Evolutionary conservation across 1,140 invertebrate species (phyloP).

Genomic region (Trachelipus rathkii): DNA sequence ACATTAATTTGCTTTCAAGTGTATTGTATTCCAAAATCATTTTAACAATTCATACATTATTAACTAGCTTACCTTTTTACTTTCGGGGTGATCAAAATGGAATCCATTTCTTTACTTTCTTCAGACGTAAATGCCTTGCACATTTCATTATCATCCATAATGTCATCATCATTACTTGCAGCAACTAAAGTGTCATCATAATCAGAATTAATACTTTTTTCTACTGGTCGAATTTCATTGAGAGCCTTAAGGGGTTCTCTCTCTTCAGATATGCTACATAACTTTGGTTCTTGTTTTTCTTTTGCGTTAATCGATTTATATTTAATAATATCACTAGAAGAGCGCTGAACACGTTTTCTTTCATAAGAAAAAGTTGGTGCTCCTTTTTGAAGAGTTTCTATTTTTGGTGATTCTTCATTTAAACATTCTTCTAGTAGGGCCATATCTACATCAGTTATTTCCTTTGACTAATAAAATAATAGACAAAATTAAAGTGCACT

Average conservation of each 20-base stretch:
- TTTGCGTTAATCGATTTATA: background rate
- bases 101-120: too few relatives aligned
- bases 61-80: too few relatives aligned
- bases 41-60: too few relatives aligned
- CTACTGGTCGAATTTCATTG: background rate
- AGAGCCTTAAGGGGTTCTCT: background rate
- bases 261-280: background rate
- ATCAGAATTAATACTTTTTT: too few relatives aligned
- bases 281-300: background rate
- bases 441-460: background rate
- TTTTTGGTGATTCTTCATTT: slow-evolving; percentile 24
- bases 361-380: background rate
- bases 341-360: background rate
- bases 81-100: too few relatives aligned
- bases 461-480: background rate
- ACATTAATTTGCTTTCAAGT: too few relatives aligned
- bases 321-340: background rate
- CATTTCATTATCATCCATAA: too few relatives aligned
- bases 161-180: too few relatives aligned
- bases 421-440: slow-evolving; percentile 2
- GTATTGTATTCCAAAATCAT: too few relatives aligned
- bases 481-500: background rate
- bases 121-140: too few relatives aligned
- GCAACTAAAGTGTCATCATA: too few relatives aligned
- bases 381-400: slow-evolving; percentile 20